Conservation (phyloP, 2,113 vertebrate genomes). For the Nymphicus hollandicus region DNA sequence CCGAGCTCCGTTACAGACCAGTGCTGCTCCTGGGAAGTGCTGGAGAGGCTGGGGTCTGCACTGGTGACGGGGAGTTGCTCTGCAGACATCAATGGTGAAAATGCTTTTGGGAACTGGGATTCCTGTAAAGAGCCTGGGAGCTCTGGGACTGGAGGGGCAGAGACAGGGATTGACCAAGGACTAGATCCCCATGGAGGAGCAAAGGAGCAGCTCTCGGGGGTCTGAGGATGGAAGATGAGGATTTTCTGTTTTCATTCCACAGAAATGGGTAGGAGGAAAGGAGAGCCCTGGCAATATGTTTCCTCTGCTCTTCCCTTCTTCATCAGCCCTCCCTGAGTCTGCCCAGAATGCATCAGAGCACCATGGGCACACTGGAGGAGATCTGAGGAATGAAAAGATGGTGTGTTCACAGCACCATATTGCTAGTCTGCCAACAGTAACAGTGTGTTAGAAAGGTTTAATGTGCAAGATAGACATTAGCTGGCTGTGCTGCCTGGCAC, state of each 20-base stretch:
- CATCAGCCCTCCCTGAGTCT: not conserved
- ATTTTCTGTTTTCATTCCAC: not conserved
- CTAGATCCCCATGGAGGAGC: not conserved
- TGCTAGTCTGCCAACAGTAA: not conserved
- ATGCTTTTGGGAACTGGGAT: not conserved
- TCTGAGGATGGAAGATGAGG: not conserved
- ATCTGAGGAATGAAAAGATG: not conserved
- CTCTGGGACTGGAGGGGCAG: not conserved
- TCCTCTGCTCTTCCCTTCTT: not conserved
- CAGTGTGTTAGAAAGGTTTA: not conserved
- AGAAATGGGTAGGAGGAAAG: not conserved
- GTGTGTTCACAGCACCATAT: fast-evolving
- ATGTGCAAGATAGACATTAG: not conserved
- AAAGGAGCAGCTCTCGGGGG: not conserved
- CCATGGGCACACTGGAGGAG: not conserved
- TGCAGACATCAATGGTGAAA: not conserved
- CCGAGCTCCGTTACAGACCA: fast-evolving
- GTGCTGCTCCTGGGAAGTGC: not conserved
- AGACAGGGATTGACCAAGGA: fast-evolving
- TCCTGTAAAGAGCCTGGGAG: not conserved
- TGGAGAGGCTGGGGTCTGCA: fast-evolving
- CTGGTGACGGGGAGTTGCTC: fast-evolving
- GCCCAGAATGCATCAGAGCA: not conserved
- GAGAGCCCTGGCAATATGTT: fast-evolving
- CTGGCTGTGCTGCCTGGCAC: no score